phyloP scores from a whole-genome alignment of 2,888 invertebrate species.

The Clivina fossor region DNA sequence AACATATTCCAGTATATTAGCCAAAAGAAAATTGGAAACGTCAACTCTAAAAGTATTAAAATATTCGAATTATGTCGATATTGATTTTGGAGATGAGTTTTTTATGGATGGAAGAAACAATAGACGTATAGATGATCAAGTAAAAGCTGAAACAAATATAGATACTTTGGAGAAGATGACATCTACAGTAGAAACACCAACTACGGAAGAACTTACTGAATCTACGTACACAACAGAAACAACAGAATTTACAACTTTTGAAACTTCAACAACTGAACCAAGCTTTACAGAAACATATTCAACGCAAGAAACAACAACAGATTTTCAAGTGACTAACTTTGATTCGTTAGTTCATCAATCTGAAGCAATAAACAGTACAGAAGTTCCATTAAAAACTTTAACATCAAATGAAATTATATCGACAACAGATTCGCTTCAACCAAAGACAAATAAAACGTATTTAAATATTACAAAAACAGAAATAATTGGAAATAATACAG shows the following conservation, averaged over 20 bases:
- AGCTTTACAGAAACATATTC: constrained; percentile 16
- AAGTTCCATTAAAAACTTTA: too few relatives aligned
- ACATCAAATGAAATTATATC: neutral
- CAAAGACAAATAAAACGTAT: constrained; percentile 21
- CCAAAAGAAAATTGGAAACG: too few relatives aligned
- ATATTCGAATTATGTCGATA: constrained; percentile 37
- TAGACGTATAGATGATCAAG: constrained; percentile 40
- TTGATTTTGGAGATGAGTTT: constrained; percentile 39
- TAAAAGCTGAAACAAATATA: too few relatives aligned
- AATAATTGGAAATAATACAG: constrained; percentile 20
- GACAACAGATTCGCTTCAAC: neutral
- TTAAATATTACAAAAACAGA: constrained; percentile 22
- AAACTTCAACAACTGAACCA: constrained; percentile 34
- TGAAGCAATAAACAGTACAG: too few relatives aligned
- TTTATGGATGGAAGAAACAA: constrained; percentile 42
- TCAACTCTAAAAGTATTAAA: constrained; percentile 11
- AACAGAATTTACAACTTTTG: constrained; percentile 41
- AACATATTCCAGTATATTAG: too few relatives aligned
- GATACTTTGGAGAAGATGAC: too few relatives aligned
- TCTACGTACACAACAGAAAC: constrained; percentile 43
- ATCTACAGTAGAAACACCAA: too few relatives aligned
- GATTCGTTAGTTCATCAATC: too few relatives aligned
- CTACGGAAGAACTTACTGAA: too few relatives aligned
- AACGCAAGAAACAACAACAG: constrained; percentile 4
- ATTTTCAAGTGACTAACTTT: too few relatives aligned